Evolutionary conservation across 2,888 invertebrate species (phyloP).

Genomic region (Lottia scabra): DNA sequence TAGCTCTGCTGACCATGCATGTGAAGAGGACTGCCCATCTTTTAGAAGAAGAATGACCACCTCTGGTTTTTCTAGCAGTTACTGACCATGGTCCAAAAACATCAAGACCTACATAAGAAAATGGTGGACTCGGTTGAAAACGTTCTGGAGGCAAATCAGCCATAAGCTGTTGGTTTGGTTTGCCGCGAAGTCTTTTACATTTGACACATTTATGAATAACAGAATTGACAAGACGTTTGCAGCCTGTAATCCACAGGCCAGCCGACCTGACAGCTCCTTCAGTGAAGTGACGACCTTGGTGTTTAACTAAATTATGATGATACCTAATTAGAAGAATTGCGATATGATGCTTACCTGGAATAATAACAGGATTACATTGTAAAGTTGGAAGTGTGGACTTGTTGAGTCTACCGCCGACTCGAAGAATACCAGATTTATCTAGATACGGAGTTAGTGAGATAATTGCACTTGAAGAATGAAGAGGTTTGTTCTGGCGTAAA

Average conservation of each 20-base stretch:
- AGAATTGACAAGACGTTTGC: conserved; percentile 24
- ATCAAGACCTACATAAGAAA: too few relatives aligned
- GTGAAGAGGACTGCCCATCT: too few relatives aligned
- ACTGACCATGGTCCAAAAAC: too few relatives aligned
- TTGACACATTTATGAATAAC: conserved; percentile 25
- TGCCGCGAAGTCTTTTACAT: conserved; percentile 32
- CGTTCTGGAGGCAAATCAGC: too few relatives aligned
- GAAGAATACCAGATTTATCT: conserved; percentile 11
- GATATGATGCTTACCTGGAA: conserved; percentile 16
- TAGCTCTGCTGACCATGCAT: too few relatives aligned
- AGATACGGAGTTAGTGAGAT: conserved; percentile 5
- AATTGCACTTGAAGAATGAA: neutral
- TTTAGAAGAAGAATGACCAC: too few relatives aligned
- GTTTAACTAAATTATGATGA: conserved; percentile 20
- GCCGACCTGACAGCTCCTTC: conserved; percentile 25
- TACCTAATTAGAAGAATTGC: conserved; percentile 16
- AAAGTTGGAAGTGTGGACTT: neutral
- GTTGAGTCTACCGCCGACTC: conserved; percentile 7
- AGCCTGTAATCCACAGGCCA: conserved; percentile 34
- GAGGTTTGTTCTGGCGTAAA: neutral
- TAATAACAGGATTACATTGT: conserved; percentile 22
- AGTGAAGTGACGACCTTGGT: conserved; percentile 25
- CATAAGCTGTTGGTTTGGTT: too few relatives aligned
- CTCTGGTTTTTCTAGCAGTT: too few relatives aligned
- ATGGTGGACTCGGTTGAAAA: too few relatives aligned